A percentile compares a stretch with the other conserved stretches of the same genome.
phyloP scores from a whole-genome alignment of 1,140 invertebrate species.

The Radopholus similis region DNA sequence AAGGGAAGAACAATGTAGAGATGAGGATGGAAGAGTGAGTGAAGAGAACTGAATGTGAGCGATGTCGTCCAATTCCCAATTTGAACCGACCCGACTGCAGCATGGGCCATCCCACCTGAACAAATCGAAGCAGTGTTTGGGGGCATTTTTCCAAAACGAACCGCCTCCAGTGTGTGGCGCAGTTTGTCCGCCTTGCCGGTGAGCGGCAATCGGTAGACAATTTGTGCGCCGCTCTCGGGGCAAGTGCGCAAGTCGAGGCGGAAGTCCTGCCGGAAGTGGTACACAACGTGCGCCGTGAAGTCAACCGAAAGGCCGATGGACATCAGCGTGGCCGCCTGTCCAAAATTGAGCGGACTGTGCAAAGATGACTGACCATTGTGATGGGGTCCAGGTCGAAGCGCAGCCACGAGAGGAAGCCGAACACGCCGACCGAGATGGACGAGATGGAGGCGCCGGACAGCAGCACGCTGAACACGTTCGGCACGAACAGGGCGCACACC shows the following conservation, averaged over 20 bases:
- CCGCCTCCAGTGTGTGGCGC: constrained; percentile 69
- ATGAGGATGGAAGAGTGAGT: too few species aligned
- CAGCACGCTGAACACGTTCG: constrained; percentile 60
- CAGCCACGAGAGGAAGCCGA: constrained; percentile 62
- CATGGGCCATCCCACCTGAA: constrained; percentile 85
- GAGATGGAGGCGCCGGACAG: constrained; percentile 60
- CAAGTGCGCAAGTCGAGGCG: background rate
- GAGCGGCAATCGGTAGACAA: constrained; percentile 41
- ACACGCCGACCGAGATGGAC: constrained; percentile 60
- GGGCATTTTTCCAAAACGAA: too few species aligned
- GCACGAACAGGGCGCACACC: constrained; percentile 62
- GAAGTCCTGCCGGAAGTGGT: constrained; percentile 63
- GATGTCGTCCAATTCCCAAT: too few species aligned
- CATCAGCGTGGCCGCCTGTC: constrained; percentile 63
- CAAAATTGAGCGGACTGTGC: constrained; percentile 22
- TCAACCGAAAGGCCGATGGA: constrained; percentile 63
- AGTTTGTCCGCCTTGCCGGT: constrained; percentile 44
- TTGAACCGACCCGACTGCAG: constrained; percentile 71
- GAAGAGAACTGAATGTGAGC: too few species aligned
- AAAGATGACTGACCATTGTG: constrained; percentile 44
- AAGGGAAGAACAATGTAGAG: too few species aligned
- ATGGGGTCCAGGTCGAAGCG: constrained; percentile 62
- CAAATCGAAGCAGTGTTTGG: too few species aligned
- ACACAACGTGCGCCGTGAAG: constrained; percentile 62
- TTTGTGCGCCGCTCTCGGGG: constrained; percentile 60